These are phyloP conservation scores for Trematomus bernacchii DNA, from an alignment of 2,797 vertebrate species.

Conservation along the genomic window DNA sequence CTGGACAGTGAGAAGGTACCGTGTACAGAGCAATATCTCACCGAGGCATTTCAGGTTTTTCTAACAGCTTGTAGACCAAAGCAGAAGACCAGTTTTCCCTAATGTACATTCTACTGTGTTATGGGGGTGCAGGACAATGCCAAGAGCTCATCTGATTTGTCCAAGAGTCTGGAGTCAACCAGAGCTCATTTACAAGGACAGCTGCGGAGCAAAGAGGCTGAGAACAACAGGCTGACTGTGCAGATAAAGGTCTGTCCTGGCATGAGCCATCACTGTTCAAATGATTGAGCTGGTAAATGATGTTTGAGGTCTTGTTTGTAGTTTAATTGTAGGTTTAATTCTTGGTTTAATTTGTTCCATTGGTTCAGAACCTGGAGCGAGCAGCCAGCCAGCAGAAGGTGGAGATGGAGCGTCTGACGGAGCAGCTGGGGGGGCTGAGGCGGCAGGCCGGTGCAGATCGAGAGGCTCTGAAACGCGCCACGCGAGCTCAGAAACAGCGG, in stretches of 20 bases:
- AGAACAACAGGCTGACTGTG: conserved; percentile 89
- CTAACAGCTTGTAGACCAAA: neutral
- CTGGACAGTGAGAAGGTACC: conserved; percentile 92
- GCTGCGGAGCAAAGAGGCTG: conserved; percentile 90
- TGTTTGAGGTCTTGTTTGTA: neutral
- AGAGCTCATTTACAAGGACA: conserved; percentile 90
- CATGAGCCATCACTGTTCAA: neutral
- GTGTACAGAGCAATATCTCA: neutral
- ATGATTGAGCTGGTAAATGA: neutral
- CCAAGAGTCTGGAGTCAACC: conserved; percentile 89
- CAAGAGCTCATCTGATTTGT: conserved; percentile 85
- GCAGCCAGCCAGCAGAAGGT: conserved; percentile 85
- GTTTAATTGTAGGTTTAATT: neutral
- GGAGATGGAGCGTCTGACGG: conserved; percentile 83
- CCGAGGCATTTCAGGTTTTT: neutral
- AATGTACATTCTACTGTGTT: neutral
- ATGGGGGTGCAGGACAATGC: conserved; percentile 85
- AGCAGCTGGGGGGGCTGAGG: conserved; percentile 85
- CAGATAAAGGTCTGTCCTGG: conserved; percentile 86
- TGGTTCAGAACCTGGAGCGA: conserved; percentile 88
- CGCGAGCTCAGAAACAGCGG: conserved; percentile 89
- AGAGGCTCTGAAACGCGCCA: conserved; percentile 89
- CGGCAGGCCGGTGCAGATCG: conserved; percentile 85
- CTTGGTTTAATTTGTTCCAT: neutral
- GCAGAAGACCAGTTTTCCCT: neutral